Evolutionary conservation across 2,888 invertebrate species (phyloP).

Genomic region (Lasioglossum calceatum): DNA sequence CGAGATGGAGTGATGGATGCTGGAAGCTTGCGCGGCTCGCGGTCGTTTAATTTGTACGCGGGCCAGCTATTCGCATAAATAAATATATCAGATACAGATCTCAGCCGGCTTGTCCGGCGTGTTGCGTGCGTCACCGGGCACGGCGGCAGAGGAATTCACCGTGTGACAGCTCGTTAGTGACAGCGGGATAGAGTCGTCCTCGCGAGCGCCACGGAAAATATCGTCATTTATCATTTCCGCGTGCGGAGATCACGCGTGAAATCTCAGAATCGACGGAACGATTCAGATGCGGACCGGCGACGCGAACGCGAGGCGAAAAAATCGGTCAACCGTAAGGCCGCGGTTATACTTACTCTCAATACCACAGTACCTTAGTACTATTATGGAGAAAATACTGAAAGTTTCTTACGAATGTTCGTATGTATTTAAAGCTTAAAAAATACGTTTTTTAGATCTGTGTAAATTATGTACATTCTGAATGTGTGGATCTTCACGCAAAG

Average conservation of each 20-base stretch:
- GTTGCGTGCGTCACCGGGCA: conserved; percentile 33
- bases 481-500: too few species aligned
- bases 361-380: not conserved
- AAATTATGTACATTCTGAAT: too few species aligned
- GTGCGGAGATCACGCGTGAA: conserved; percentile 35
- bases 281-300: conserved; percentile 22
- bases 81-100: conserved; percentile 62
- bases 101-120: conserved; percentile 26
- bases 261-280: conserved; percentile 42
- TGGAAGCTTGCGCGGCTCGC: conserved; percentile 25
- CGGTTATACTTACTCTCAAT: not conserved
- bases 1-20: conserved; percentile 25
- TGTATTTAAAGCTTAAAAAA: too few species aligned
- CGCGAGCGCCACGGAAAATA: conserved; percentile 26
- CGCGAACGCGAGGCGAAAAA: not conserved
- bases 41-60: conserved; percentile 42
- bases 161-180: conserved; percentile 59
- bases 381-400: too few species aligned
- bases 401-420: too few species aligned
- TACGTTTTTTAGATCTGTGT: too few species aligned
- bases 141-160: conserved; percentile 38
- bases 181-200: conserved; percentile 57
- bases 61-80: conserved; percentile 51
- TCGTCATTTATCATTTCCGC: conserved; percentile 57
- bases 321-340: not conserved